Conservation (phyloP, 2,888 invertebrate species). For the Myathropa florea region DNA sequence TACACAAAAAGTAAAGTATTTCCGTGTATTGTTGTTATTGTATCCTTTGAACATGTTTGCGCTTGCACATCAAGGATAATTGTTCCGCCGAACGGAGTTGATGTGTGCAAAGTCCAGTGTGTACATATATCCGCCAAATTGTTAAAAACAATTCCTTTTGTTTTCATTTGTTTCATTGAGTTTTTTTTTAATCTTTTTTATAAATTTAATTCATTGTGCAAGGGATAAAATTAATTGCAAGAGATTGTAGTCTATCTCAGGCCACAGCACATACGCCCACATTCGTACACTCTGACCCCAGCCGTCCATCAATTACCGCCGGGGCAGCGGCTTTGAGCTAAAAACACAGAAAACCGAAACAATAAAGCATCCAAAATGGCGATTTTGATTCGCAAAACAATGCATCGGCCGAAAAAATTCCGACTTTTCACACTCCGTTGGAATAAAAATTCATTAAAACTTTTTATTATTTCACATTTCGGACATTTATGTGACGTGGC, state of each 20-base stretch:
- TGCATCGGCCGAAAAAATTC: conserved; percentile 72
- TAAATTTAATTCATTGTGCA: conserved; percentile 62
- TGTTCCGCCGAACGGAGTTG: conserved; percentile 33
- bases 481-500: conserved; percentile 78
- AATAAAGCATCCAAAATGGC: conserved; percentile 68
- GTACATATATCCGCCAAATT: conserved; percentile 1
- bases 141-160: conserved; percentile 15
- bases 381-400: conserved; percentile 70
- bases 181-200: conserved; percentile 8
- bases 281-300: conserved; percentile 40
- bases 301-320: conserved; percentile 57
- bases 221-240: conserved; percentile 67
- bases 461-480: conserved; percentile 73
- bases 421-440: conserved; percentile 79
- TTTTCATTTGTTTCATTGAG: conserved; percentile 5
- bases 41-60: conserved; percentile 37
- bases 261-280: background rate
- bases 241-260: conserved; percentile 48
- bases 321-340: conserved; percentile 52
- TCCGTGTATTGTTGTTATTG: background rate
- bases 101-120: conserved; percentile 29
- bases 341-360: conserved; percentile 59
- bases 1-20: background rate
- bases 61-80: conserved; percentile 43
- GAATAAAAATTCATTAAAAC: conserved; percentile 79